Evolutionary conservation across 2,113 vertebrate genomes (phyloP), one percentile per base, ranked within the genome.

Genomic region (Nesoenas mayeri): DNA sequence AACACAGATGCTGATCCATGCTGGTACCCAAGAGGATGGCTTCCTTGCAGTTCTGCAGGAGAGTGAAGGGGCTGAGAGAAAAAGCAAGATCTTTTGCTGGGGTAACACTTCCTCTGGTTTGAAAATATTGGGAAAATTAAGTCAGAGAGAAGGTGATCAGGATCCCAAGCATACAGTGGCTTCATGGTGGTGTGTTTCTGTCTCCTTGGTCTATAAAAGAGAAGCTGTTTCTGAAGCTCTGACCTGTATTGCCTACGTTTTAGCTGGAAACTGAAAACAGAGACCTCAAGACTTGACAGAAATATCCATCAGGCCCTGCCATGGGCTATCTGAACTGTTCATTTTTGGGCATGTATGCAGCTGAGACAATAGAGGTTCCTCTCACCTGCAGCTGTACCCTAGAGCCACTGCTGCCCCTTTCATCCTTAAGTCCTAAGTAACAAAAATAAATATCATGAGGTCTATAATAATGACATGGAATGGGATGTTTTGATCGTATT

Each of bases 401-500:
- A 48, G 40, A 91, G 54, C 42, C 77, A 32, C 47, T 31, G 57
- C 73, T 84, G 72, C 56, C 64, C 57, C 10, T 57, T 82, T 61
- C 53, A 60, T 50, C 85, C 82, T 74, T 38, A 77, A 69, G 36
- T 47, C 74, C 11, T n/a, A 53, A 53, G 34, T 70, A 94, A 82
- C 64, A 66, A 94, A 83, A 91, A 96, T 85, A 84, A 92, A 89
- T 86, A 69, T 38, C 38, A 42, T 13, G 47, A n/a, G 13, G 28
- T 79, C 90, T 87, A 38, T 92, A 90, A 94, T 82, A 78, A 90
- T 51, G 64, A 66, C 70, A 69, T 3, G 12, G 56, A 83, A 93
- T 66, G 54, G 73, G 65, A 79, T 70, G 48, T 69, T 96, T 95
- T 90, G 75, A 87, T 88, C 86, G 58, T 77, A 95, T 87, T 93